phyloP scores from a whole-genome alignment of 2,888 invertebrate species.

The Polia nebulosa region DNA sequence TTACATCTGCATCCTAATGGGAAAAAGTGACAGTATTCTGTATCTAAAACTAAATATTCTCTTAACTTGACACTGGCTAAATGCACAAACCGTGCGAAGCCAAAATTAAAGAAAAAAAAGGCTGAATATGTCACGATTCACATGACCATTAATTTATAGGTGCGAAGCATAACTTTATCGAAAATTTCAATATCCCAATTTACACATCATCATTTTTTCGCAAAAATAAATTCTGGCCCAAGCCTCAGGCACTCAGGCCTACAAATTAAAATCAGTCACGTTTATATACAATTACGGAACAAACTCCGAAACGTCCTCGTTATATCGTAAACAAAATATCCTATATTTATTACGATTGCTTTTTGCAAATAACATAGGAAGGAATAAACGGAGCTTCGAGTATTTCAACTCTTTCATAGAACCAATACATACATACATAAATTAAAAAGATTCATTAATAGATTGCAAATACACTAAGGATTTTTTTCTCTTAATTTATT shows the following conservation, averaged over 20 bases:
- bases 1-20: no score
- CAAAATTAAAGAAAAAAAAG: no score
- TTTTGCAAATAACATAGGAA: constrained; percentile 19
- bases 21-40: no score
- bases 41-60: no score
- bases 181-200: constrained; percentile 22
- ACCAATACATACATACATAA: no score
- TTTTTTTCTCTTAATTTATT: no score
- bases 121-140: background rate
- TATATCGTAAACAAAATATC: constrained; percentile 18
- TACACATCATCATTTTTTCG: constrained; percentile 29
- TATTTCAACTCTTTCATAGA: constrained; percentile 8
- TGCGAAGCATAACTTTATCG: background rate
- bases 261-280: constrained; percentile 47
- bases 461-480: no score
- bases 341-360: constrained; percentile 28
- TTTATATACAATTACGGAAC: constrained; percentile 46
- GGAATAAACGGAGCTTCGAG: background rate
- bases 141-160: background rate
- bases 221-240: constrained; percentile 20
- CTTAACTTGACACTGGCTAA: no score
- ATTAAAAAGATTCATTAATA: no score
- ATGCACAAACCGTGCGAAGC: no score
- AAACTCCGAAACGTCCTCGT: constrained; percentile 20
- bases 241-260: constrained; percentile 11